Conservation (phyloP, 2,888 invertebrate species). For the Cybosia mesomella region DNA sequence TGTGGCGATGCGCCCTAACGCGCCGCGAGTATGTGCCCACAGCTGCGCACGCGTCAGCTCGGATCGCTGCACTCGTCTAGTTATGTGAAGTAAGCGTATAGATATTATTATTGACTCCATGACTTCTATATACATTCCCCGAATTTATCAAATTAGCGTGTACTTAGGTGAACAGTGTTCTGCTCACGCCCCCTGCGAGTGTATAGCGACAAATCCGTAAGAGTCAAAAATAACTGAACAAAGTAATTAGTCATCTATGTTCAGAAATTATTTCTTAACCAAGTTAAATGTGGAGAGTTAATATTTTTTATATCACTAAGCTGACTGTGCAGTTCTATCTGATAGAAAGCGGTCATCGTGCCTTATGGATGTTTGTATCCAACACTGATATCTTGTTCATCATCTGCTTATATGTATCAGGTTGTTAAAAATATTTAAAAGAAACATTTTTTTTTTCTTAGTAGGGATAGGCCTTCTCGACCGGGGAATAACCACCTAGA, state of each 20-base stretch:
- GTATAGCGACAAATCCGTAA: background rate
- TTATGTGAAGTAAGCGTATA: conserved; percentile 19
- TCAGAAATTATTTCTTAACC: background rate
- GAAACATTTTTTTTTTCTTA: background rate
- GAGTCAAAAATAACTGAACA: conserved; percentile 7
- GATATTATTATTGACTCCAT: conserved; percentile 66
- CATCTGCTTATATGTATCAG: background rate
- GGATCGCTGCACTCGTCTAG: background rate
- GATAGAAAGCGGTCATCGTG: background rate
- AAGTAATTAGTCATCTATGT: conserved; percentile 6
- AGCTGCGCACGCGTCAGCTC: background rate
- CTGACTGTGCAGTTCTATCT: background rate
- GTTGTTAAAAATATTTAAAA: background rate
- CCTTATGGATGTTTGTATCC: background rate
- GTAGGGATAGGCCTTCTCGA: background rate
- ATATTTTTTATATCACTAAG: background rate
- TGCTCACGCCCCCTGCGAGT: background rate
- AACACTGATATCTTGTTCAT: background rate
- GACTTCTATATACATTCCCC: conserved; percentile 80
- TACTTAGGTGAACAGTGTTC: conserved; percentile 24
- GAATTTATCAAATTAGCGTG: conserved; percentile 56
- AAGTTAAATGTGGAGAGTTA: background rate
- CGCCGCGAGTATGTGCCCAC: background rate
- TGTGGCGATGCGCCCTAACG: conserved; percentile 14
- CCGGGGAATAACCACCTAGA: background rate